phyloP scores from a whole-genome alignment of 1,140 invertebrate species.

The Alviniconcha marisindica region DNA sequence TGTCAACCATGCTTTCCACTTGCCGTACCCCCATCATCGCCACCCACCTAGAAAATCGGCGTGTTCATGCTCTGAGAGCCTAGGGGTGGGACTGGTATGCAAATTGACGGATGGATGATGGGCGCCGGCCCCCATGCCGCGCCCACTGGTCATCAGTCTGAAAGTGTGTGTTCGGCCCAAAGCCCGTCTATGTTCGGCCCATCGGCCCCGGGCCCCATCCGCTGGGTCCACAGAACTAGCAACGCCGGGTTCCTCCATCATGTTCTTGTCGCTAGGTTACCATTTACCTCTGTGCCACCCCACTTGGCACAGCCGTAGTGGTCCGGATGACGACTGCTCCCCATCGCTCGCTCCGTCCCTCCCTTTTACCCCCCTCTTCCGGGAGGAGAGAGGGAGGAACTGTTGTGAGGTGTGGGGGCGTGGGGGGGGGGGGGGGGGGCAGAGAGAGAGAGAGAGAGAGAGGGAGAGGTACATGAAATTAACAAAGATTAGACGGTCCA shows the following conservation, averaged over 20 bases:
- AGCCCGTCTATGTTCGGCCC: too few relatives aligned
- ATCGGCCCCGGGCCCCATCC: too few relatives aligned
- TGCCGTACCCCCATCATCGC: neutral
- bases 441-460: neutral
- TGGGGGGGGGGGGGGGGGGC: constrained; percentile 1
- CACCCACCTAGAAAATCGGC: neutral
- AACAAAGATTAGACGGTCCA: too few relatives aligned
- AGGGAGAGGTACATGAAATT: neutral
- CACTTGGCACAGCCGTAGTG: too few relatives aligned
- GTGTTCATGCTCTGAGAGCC: neutral
- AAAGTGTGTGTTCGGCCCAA: too few relatives aligned
- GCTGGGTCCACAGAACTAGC: too few relatives aligned
- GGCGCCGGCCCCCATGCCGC: neutral
- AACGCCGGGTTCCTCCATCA: too few relatives aligned
- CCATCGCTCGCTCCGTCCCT: too few relatives aligned
- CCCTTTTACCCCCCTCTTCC: too few relatives aligned
- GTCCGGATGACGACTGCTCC: too few relatives aligned
- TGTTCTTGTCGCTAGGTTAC: too few relatives aligned
- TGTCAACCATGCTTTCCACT: constrained; percentile 8
- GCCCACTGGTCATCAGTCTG: neutral
- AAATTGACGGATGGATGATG: neutral
- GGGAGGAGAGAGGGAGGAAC: neutral
- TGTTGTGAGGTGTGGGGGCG: neutral
- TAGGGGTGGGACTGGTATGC: neutral
- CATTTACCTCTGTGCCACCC: too few relatives aligned